Base-by-base conservation (phyloP, 2,797 vertebrate species). In the Mycteria americana region DNA sequence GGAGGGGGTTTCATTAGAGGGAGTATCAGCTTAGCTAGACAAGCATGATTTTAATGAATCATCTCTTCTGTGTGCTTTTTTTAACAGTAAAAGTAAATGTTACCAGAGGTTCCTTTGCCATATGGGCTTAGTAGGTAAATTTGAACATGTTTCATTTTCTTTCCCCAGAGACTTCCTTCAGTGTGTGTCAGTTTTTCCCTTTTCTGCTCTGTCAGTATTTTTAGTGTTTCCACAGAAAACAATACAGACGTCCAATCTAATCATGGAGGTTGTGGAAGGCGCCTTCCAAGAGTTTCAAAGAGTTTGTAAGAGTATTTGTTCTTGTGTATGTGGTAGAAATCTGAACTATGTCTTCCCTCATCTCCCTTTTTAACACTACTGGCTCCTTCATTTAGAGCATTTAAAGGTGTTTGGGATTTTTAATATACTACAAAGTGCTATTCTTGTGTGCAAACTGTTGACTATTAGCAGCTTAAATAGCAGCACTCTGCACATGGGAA, bases 21-120 rank as follows among this genome's bases (percentile, higher is more conserved):
- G 27, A 50, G 24, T 93, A 75, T 67, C 54, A 43, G 1, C 31
- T 85, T 73, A 79, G 21, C 39, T 75, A 67, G 51, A 54, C 41
- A 78, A 69, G 41, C 18, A 33, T 89, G 41, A 46, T 82, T 92
- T 69, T 74, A 75, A 85, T 56, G 59, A 69, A 91, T 67, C 18
- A 21, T 89, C 56, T 96, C 45, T 93, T 85, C 39, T 92, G 23
- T 87, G 13, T 88, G 33, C 33, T 53, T 74, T 93, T 94, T 82
- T 89, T 95, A 97, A 93, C 82, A 93, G n/a, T 92, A 62, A 79
- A 54, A 89, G 60, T 92, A 89, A 88, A 85, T 76, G 18, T 91
- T 91, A 37, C 21, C 64, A 88, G 60, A 91, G 2, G 18, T 93
- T 84, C 45, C 22, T 95, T 94, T 91, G 56, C 27, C 53, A 22